Base-by-base conservation (phyloP, 2,888 invertebrate species). In the Lasioglossum zephyrum region DNA sequence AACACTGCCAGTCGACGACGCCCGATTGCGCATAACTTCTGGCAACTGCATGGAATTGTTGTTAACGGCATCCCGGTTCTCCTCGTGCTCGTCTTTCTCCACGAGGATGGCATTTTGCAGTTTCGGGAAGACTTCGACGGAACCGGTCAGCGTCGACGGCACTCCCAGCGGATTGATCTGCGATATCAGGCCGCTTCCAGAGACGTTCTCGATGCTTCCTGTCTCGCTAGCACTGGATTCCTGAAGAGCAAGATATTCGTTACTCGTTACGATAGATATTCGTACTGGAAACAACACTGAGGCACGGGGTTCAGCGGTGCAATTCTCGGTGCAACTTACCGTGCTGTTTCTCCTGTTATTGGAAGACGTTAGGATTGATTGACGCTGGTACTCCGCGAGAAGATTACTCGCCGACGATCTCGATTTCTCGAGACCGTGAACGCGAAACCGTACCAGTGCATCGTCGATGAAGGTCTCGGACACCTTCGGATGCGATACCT, bases 401-500 rank as follows among this genome's bases (percentile, higher is more conserved):
- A 81, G 95, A 95, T 90, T 96, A 95, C 91, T 95, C 92, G 92
- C 96, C 95, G 88, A 96, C 94, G 94, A 96, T 96, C 91, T 96
- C 93, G 89, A 96, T 91, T 97, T 97, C 88, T 98, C 97, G 3
- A 97, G 96, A 92, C 98, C 98, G 92, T 98, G 97, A 44, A 97
- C 96, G 86, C 97, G 97, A 92, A 99, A 98, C 95, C 98, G 98
- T 84, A 97, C 96, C 81, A 99, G 95, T 2, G 99, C 98, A 94
- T 99, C 98, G 93, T 99, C 99, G 90, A 99, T 98, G 92, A 99
- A 97, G 0, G 97, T 96, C 89, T 98, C 98, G 0, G 98, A 98
- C 0, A 98, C 97, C 94, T 98, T 98, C 92, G 98, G 97, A 93
- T 98, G 97, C 63, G 98, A 97, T 90, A 98, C 98, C 89, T 98